Percentiles rank a stretch among this genome's conserved stretches.
Conservation (phyloP, 2,888 invertebrate species). For the Sepiola atlantica region DNA sequence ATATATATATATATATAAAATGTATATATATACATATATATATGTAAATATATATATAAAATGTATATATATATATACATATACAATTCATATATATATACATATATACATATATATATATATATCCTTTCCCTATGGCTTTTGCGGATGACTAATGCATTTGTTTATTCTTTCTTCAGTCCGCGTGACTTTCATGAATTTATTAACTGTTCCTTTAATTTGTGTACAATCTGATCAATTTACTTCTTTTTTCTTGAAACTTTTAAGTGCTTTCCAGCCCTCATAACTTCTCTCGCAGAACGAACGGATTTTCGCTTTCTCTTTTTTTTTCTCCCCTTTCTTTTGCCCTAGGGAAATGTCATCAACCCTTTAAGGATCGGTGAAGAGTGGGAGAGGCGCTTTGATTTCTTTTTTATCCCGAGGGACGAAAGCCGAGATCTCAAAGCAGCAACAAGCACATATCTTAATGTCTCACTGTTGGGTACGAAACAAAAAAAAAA, state of each 20-base stretch:
- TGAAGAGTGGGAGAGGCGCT: not conserved
- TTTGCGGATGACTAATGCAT: no score
- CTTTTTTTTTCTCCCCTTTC: not conserved
- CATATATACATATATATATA: no score
- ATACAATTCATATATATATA: no score
- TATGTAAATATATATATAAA: no score
- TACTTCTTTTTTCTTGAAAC: not conserved
- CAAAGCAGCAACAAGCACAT: not conserved
- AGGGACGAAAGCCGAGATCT: not conserved
- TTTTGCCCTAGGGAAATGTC: not conserved
- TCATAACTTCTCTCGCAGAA: not conserved
- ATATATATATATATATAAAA: no score
- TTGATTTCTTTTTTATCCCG: not conserved
- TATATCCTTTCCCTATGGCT: no score
- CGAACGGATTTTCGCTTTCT: not conserved
- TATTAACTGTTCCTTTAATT: not conserved
- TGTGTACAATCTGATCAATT: not conserved
- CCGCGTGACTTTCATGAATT: no score
- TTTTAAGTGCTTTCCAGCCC: not conserved
- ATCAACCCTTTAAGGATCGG: not conserved
- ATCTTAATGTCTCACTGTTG: not conserved
- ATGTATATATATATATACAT: no score
- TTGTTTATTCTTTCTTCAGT: no score
- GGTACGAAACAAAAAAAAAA: no score
- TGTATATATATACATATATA: no score